A percentile compares a stretch with the other conserved stretches of the same genome.
Evolutionary conservation across 23 tunicate genomes (phyloP).

Genomic region (Ciona savignyi): DNA sequence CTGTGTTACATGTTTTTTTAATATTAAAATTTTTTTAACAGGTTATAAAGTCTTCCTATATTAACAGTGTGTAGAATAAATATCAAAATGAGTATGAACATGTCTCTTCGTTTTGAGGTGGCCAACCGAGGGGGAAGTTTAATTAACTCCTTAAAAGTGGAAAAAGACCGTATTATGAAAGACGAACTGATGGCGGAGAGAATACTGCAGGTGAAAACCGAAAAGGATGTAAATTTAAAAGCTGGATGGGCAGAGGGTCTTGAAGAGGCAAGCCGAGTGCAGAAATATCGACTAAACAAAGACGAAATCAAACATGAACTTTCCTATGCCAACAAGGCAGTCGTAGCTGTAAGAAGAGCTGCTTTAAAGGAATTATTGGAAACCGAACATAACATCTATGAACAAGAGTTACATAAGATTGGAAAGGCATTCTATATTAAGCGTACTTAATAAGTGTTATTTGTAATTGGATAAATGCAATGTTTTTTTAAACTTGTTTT

Average conservation of each 20-base stretch:
- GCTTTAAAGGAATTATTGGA: conserved; percentile 33
- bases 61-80: background rate
- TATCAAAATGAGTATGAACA: conserved; percentile 59
- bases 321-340: conserved; percentile 38
- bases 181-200: conserved; percentile 46
- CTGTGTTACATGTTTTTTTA: no score
- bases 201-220: conserved; percentile 12
- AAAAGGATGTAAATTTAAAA: conserved; percentile 14
- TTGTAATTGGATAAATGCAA: background rate
- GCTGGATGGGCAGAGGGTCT: conserved; percentile 52
- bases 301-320: conserved; percentile 41
- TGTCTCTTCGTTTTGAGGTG: conserved; percentile 59
- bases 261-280: conserved; percentile 23
- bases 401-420: conserved; percentile 34
- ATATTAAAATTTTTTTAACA: no score
- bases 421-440: conserved; percentile 60
- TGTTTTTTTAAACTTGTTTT: background rate
- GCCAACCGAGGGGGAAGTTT: conserved; percentile 22
- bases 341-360: conserved; percentile 54
- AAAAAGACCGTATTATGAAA: conserved; percentile 42
- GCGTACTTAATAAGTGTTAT: conserved; percentile 17
- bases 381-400: conserved; percentile 29
- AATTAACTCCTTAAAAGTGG: conserved; percentile 10
- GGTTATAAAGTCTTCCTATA: background rate
- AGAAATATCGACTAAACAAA: conserved; percentile 20